phyloP scores from a whole-genome alignment of 2,888 invertebrate species.

The Helobdella robusta region DNA sequence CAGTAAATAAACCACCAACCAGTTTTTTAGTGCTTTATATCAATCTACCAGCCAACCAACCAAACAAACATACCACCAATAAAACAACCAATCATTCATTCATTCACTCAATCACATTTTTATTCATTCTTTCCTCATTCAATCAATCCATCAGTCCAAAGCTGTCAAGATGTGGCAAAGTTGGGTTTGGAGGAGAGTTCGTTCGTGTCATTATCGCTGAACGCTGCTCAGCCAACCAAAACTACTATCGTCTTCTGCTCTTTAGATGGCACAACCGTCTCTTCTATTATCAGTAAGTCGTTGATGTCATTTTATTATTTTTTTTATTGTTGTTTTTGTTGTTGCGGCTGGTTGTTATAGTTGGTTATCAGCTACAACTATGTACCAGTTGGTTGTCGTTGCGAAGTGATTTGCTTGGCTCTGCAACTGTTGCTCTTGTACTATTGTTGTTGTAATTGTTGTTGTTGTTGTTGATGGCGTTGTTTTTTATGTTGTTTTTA shows the following conservation, averaged over 20 bases:
- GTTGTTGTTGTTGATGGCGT: too few relatives aligned
- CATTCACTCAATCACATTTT: background rate
- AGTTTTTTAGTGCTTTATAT: background rate
- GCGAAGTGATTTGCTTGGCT: too few relatives aligned
- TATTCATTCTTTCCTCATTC: background rate
- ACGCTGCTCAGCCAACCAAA: too few relatives aligned
- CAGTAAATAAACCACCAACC: background rate
- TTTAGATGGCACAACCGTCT: background rate
- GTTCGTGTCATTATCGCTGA: too few relatives aligned
- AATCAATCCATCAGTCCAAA: background rate
- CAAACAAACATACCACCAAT: background rate
- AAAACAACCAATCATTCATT: background rate
- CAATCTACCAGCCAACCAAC: background rate
- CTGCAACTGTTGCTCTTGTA: too few relatives aligned
- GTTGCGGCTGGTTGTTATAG: too few relatives aligned
- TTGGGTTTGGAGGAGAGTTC: too few relatives aligned
- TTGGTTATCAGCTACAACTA: too few relatives aligned
- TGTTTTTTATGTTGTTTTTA: background rate
- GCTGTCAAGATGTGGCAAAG: too few relatives aligned
- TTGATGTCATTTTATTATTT: too few relatives aligned
- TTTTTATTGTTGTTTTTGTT: too few relatives aligned
- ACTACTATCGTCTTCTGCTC: background rate
- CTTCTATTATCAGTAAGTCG: slow-evolving; percentile 2
- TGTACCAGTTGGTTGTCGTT: too few relatives aligned
- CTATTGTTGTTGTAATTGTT: background rate